A percentile compares a stretch with the other conserved stretches of the same genome.
Conservation (phyloP, 1,140 invertebrate species). For the Tribolium castaneum region DNA sequence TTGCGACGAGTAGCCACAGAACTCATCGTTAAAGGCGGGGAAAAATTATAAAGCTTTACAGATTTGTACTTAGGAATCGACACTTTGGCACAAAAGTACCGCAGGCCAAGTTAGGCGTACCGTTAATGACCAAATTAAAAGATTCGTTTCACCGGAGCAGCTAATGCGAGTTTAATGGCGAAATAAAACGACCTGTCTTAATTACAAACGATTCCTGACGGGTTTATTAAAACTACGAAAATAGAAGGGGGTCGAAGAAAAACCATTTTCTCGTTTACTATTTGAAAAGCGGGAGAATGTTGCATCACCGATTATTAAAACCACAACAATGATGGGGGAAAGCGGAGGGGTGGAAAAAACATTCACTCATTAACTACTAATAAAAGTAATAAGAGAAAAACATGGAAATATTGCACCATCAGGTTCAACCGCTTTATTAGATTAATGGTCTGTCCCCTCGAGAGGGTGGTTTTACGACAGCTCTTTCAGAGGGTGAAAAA, state of each 20-base stretch:
- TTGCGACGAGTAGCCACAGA: background rate
- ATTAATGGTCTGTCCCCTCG: too few relatives aligned
- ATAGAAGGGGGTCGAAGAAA: background rate
- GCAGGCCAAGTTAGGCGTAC: background rate
- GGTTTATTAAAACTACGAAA: background rate
- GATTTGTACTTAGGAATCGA: background rate
- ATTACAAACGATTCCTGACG: background rate
- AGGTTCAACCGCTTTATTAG: too few relatives aligned
- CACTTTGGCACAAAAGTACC: background rate
- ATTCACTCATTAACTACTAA: too few relatives aligned
- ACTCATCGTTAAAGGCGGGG: background rate
- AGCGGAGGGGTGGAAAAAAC: too few relatives aligned
- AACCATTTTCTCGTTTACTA: too few relatives aligned
- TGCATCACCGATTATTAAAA: background rate
- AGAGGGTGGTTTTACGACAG: background rate
- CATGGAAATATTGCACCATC: too few relatives aligned
- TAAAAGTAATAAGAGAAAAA: too few relatives aligned
- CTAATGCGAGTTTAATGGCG: constrained; percentile 24
- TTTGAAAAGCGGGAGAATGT: background rate
- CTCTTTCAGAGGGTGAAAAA: background rate
- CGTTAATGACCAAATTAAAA: constrained; percentile 31
- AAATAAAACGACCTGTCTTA: constrained; percentile 25
- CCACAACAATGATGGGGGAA: too few relatives aligned
- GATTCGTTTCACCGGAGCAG: constrained; percentile 23
- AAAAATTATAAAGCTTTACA: background rate